Evolutionary conservation across 2,888 invertebrate genomes (phyloP).

Genomic region (Isotomurus palustris): DNA sequence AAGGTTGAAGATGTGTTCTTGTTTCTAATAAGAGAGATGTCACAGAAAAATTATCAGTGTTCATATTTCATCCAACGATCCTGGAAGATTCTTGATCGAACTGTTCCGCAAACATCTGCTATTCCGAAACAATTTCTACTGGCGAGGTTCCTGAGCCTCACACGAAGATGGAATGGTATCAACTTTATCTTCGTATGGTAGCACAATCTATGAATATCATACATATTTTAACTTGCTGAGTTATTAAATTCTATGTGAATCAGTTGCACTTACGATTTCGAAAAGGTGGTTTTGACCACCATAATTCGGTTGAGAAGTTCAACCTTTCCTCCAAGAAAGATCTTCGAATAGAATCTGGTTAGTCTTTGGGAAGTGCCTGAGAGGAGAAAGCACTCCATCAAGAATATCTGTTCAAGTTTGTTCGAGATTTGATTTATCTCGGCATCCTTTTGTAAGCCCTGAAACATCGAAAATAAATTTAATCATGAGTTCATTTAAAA

Average conservation of each 20-base stretch:
- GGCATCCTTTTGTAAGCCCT: slow-evolving; percentile 37
- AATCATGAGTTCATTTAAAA: background rate
- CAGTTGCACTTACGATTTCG: background rate
- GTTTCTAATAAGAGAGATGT: too few species aligned
- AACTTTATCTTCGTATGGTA: slow-evolving; percentile 25
- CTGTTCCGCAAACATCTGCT: slow-evolving; percentile 21
- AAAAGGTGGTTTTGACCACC: slow-evolving; percentile 2
- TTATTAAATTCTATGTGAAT: background rate
- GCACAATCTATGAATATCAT: slow-evolving; percentile 10
- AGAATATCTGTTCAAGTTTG: slow-evolving; percentile 37
- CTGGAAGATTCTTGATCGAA: slow-evolving; percentile 24
- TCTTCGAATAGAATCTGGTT: slow-evolving; percentile 9
- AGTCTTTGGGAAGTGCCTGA: slow-evolving; percentile 14
- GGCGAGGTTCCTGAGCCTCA: slow-evolving; percentile 31
- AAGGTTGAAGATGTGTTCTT: too few species aligned
- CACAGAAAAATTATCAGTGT: too few species aligned
- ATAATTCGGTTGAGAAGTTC: slow-evolving; percentile 6
- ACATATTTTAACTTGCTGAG: slow-evolving; percentile 1
- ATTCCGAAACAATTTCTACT: slow-evolving; percentile 31
- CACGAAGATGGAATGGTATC: slow-evolving; percentile 20
- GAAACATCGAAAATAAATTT: background rate
- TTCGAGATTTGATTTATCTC: slow-evolving; percentile 38
- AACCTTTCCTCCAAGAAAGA: background rate
- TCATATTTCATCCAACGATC: too few species aligned
- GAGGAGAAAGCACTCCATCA: slow-evolving; percentile 36